These are phyloP conservation scores for Pituophis catenifer DNA, from an alignment of 2,113 vertebrate species.

Conservation along the genomic window DNA sequence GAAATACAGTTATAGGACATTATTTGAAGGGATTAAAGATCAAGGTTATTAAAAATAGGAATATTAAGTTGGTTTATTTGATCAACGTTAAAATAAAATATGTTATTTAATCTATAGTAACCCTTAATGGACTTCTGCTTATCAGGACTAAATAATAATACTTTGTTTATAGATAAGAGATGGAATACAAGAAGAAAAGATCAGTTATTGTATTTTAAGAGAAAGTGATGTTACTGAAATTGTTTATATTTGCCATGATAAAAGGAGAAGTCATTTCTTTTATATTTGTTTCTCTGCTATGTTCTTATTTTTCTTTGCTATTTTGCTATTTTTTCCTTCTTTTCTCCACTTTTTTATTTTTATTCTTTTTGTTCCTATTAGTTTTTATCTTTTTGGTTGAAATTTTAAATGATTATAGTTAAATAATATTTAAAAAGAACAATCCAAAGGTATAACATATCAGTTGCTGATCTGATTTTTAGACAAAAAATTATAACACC, in stretches of 20 bases:
- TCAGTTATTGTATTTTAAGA: background rate
- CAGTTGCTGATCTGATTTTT: background rate
- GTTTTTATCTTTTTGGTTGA: background rate
- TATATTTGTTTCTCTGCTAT: background rate
- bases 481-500: background rate
- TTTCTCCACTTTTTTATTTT: background rate
- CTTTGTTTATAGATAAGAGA: background rate
- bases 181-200: background rate
- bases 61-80: background rate
- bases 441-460: background rate
- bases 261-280: background rate
- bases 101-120: background rate
- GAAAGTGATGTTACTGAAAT: background rate
- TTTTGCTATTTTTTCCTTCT: background rate
- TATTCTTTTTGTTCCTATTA: background rate
- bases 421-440: background rate
- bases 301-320: background rate
- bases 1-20: background rate
- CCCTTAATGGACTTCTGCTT: background rate
- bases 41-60: background rate
- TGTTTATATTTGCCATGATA: background rate
- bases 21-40: background rate
- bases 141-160: background rate
- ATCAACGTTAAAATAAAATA: background rate
- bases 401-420: background rate